phyloP scores from a whole-genome alignment of 1,140 invertebrate genomes.

The Trachymyrmex cornetzi region DNA sequence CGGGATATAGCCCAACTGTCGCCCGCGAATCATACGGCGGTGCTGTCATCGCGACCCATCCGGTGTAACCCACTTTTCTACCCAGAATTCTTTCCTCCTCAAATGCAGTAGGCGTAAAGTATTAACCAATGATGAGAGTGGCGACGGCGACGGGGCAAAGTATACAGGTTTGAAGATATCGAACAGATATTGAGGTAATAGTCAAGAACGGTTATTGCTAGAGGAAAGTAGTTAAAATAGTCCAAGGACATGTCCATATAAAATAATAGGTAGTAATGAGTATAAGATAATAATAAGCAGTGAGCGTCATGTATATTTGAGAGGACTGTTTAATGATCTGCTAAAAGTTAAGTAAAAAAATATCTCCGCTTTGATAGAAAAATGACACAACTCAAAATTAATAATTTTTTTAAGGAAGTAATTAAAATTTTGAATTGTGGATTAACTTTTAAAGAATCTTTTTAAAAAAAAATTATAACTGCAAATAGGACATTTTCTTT shows the following conservation, averaged over 20 bases:
- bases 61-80: constrained; percentile 31
- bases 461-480: too few relatives aligned
- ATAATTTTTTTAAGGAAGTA: too few relatives aligned
- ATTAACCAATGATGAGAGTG: constrained; percentile 40
- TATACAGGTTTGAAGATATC: background rate
- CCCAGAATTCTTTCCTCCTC: constrained; percentile 34
- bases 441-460: too few relatives aligned
- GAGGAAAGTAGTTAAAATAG: background rate
- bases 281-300: background rate
- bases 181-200: background rate
- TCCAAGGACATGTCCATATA: background rate
- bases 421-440: too few relatives aligned
- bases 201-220: background rate
- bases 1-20: constrained; percentile 38
- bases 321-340: background rate
- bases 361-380: too few relatives aligned
- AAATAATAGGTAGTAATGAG: background rate
- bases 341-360: background rate
- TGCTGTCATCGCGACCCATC: constrained; percentile 49
- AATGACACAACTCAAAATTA: too few relatives aligned
- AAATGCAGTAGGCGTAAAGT: constrained; percentile 19
- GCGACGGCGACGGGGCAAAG: background rate
- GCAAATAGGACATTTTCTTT: too few relatives aligned
- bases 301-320: background rate
- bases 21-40: constrained; percentile 39